Percentiles rank a stretch among this genome's conserved stretches.
Conservation (phyloP, 2,113 vertebrate species). For the Pterocles gutturalis region DNA sequence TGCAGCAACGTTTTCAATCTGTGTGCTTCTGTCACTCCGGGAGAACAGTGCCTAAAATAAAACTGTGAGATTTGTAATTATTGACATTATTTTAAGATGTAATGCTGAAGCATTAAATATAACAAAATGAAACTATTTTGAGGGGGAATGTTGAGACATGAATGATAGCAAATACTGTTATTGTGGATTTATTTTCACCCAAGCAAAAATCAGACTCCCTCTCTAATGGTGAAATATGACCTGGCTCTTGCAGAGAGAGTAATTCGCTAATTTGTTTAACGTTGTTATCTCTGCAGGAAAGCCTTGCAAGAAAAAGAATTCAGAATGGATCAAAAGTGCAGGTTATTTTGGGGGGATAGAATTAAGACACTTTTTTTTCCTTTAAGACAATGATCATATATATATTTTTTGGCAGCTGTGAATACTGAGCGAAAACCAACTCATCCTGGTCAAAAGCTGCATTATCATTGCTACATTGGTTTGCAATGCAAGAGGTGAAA, state of each 20-base stretch:
- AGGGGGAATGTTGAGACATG: conserved; percentile 42
- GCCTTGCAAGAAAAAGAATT: conserved; percentile 5
- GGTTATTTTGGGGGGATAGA: background rate
- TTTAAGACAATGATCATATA: background rate
- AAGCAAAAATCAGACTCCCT: conserved; percentile 28
- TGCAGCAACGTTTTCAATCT: conserved; percentile 30
- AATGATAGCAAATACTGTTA: conserved; percentile 24
- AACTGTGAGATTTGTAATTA: conserved; percentile 33
- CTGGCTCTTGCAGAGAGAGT: conserved; percentile 41
- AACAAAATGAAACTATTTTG: conserved; percentile 51
- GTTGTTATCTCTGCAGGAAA: background rate
- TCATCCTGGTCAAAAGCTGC: background rate
- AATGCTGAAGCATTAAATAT: conserved; percentile 21
- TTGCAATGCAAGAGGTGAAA: background rate
- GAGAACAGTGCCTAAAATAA: conserved; percentile 53
- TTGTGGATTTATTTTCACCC: conserved; percentile 46
- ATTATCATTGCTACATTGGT: background rate
- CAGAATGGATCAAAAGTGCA: background rate
- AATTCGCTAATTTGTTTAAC: conserved; percentile 66
- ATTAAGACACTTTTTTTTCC: conserved; percentile 27
- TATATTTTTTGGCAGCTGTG: background rate
- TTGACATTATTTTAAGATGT: conserved; percentile 56
- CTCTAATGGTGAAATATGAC: conserved; percentile 63
- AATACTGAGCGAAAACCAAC: background rate
- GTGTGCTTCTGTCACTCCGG: conserved; percentile 22